Percentiles rank a stretch among this genome's conserved stretches.
phyloP scores from a whole-genome alignment of 2,113 vertebrate genomes.

The Ophthalmolycus amberensis region DNA sequence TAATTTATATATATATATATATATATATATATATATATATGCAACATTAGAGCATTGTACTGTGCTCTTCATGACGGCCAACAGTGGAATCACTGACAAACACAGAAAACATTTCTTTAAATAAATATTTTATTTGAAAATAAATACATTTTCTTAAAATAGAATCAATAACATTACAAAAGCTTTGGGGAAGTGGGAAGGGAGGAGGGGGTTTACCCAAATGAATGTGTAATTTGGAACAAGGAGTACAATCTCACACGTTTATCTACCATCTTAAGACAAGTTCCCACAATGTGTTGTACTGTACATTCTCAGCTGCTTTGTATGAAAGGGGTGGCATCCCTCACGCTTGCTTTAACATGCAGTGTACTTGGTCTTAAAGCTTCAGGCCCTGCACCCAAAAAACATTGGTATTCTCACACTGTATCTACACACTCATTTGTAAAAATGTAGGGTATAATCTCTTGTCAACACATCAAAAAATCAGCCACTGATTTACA shows the following conservation, averaged over 20 bases:
- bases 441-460: slow-evolving; percentile 58
- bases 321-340: slow-evolving; percentile 58
- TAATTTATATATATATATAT: no score
- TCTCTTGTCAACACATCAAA: slow-evolving; percentile 69
- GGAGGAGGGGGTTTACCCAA: slow-evolving; percentile 56
- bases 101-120: slow-evolving; percentile 73
- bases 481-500: slow-evolving; percentile 76
- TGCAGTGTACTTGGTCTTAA: slow-evolving; percentile 72
- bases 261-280: slow-evolving; percentile 72
- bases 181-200: slow-evolving; percentile 64
- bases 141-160: slow-evolving; percentile 88
- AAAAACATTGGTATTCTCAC: slow-evolving; percentile 23
- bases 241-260: slow-evolving; percentile 78
- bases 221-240: slow-evolving; percentile 75
- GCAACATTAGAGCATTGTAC: neutral
- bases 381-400: slow-evolving; percentile 65
- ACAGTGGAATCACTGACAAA: neutral
- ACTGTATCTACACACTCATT: slow-evolving; percentile 63
- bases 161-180: slow-evolving; percentile 86
- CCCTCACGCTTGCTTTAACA: slow-evolving; percentile 58
- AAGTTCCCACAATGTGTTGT: slow-evolving; percentile 64
- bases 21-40: neutral
- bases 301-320: slow-evolving; percentile 75
- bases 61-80: neutral
- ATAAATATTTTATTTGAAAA: slow-evolving; percentile 90